phyloP scores from a whole-genome alignment of 2,888 invertebrate genomes.

The Falcaria lacertinaria region DNA sequence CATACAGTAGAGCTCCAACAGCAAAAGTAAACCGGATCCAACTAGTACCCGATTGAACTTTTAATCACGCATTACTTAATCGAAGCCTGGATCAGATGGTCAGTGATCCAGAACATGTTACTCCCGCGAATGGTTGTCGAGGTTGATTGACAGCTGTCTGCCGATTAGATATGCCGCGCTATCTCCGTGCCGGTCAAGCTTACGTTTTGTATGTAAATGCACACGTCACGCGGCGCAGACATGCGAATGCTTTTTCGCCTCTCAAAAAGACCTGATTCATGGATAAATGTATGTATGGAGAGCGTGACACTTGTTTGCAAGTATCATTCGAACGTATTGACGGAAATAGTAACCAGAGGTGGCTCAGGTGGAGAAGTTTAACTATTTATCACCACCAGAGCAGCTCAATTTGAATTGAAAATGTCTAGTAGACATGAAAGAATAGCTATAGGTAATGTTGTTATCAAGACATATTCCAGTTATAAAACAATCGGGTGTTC shows the following conservation, averaged over 20 bases:
- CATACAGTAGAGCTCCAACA: too few relatives aligned
- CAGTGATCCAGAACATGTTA: slow-evolving; percentile 49
- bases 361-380: neutral
- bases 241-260: slow-evolving; percentile 42
- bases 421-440: neutral
- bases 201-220: slow-evolving; percentile 72
- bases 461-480: too few relatives aligned
- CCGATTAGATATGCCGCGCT: slow-evolving; percentile 70
- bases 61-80: slow-evolving; percentile 21
- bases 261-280: slow-evolving; percentile 39
- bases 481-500: too few relatives aligned
- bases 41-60: slow-evolving; percentile 8
- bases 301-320: slow-evolving; percentile 35
- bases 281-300: slow-evolving; percentile 35
- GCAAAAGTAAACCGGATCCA: slow-evolving; percentile 12
- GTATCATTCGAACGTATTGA: slow-evolving; percentile 20
- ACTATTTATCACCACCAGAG: slow-evolving; percentile 1
- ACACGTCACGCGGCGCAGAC: slow-evolving; percentile 41
- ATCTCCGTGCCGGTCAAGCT: slow-evolving; percentile 58
- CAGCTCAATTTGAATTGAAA: neutral
- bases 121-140: slow-evolving; percentile 47
- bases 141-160: slow-evolving; percentile 60
- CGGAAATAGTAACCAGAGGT: slow-evolving; percentile 13
- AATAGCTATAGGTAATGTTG: too few relatives aligned
- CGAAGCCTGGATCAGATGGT: slow-evolving; percentile 41